Conservation (phyloP, 2,113 vertebrate genomes). For the Struthio camelus region DNA sequence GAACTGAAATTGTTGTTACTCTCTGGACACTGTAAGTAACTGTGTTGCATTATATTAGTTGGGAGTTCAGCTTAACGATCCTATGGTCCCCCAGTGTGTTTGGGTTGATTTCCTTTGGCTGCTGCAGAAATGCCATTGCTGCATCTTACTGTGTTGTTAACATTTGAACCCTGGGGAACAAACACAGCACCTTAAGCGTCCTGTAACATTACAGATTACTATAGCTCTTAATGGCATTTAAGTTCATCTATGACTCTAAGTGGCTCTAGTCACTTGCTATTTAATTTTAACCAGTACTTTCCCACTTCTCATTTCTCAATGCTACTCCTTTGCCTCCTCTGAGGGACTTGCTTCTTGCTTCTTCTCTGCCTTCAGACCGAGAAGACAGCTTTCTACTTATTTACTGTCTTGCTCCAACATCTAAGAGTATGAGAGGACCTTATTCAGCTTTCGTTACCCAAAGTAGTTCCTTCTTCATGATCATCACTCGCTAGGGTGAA, state of each 20-base stretch:
- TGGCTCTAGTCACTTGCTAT: neutral
- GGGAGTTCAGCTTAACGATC: neutral
- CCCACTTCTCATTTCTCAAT: neutral
- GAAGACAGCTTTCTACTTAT: neutral
- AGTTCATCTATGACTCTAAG: neutral
- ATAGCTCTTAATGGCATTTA: neutral
- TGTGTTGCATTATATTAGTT: neutral
- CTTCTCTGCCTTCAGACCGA: neutral
- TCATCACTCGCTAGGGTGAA: neutral
- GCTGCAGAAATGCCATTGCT: fast-evolving
- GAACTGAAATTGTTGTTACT: neutral
- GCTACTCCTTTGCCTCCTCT: neutral
- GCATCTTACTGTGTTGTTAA: neutral
- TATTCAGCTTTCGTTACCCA: neutral
- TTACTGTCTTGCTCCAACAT: neutral
- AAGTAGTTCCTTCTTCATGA: neutral
- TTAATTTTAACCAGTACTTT: neutral
- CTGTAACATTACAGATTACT: neutral
- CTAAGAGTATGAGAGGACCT: neutral
- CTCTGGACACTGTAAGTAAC: neutral
- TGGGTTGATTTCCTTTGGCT: neutral
- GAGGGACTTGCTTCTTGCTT: neutral
- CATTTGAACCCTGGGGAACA: neutral
- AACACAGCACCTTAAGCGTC: neutral
- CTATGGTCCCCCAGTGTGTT: neutral